Conservation (phyloP, 2,113 vertebrate genomes). For the Peromyscus polionotus region DNA sequence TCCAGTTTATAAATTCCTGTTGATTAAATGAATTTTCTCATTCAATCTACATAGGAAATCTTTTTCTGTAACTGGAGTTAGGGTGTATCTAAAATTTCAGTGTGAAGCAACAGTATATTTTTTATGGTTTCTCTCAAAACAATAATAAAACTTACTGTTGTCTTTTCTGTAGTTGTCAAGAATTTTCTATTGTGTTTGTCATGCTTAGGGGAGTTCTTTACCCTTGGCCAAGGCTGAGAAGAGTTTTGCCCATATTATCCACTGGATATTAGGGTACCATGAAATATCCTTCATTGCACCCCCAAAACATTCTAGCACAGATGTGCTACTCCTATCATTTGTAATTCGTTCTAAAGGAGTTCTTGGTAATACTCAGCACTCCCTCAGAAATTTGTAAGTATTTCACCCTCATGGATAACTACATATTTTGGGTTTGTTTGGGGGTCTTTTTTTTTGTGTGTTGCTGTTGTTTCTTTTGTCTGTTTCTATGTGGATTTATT, state of each 20-base stretch:
- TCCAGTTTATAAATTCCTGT: not conserved
- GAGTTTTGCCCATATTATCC: rapidly evolving
- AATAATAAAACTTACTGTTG: not conserved
- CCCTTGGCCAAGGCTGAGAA: not conserved
- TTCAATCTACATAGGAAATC: not conserved
- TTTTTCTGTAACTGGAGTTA: not conserved
- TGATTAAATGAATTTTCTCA: not conserved
- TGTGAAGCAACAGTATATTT: not conserved
- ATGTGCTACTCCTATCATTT: not conserved
- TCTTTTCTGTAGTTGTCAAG: not conserved
- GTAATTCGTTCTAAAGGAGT: not conserved
- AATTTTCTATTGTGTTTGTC: not conserved
- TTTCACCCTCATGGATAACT: not conserved
- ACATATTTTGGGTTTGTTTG: not conserved
- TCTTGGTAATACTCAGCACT: not conserved
- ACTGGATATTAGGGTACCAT: not conserved
- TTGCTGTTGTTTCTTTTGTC: not conserved
- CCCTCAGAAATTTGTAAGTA: not conserved
- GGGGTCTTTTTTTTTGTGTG: not conserved
- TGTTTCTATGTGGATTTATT: too few relatives aligned
- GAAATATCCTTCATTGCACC: not conserved
- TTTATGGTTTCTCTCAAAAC: not conserved
- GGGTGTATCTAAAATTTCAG: not conserved
- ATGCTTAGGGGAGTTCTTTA: not conserved
- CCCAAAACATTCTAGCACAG: not conserved